Conservation (phyloP, 1,140 invertebrate species). For the Drosophila jambulina region DNA sequence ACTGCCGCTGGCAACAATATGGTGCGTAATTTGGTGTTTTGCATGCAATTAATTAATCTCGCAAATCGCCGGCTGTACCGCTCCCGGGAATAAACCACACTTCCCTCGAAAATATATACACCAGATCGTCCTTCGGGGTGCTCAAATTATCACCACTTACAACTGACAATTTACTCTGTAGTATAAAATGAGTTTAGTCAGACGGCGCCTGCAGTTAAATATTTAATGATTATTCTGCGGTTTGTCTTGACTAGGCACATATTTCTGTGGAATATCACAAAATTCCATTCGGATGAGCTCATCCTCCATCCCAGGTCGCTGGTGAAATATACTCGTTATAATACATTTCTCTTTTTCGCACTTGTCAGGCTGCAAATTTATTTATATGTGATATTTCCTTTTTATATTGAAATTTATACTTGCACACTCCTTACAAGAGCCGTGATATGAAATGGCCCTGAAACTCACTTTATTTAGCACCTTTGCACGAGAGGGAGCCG, state of each 20-base stretch:
- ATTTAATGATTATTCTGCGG: slow-evolving; percentile 43
- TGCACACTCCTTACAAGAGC: slow-evolving; percentile 31
- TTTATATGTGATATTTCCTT: slow-evolving; percentile 61
- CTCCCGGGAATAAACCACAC: slow-evolving; percentile 6
- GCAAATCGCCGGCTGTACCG: slow-evolving; percentile 19
- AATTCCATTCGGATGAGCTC: slow-evolving; percentile 65
- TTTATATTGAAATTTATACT: slow-evolving; percentile 48
- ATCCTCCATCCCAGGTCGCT: not conserved
- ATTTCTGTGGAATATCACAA: slow-evolving; percentile 43
- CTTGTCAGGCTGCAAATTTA: slow-evolving; percentile 59
- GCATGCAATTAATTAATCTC: slow-evolving; percentile 72
- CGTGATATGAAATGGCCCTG: slow-evolving; percentile 35
- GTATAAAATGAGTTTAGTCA: slow-evolving; percentile 31
- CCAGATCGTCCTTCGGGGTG: slow-evolving; percentile 14
- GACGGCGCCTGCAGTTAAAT: slow-evolving; percentile 40
- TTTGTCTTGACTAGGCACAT: slow-evolving; percentile 3
- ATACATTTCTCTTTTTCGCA: slow-evolving; percentile 61
- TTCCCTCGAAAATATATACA: slow-evolving; percentile 7
- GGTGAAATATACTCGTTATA: slow-evolving; percentile 31
- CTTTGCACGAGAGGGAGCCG: slow-evolving; percentile 12
- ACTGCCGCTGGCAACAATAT: slow-evolving; percentile 50
- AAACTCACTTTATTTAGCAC: slow-evolving; percentile 64
- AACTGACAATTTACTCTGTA: slow-evolving; percentile 45
- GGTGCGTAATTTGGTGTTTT: slow-evolving; percentile 79
- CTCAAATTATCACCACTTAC: slow-evolving; percentile 38